These are phyloP conservation scores for Parazoanthus darwini DNA, from an alignment of 92 coral and sea anemone genomes.

Conservation along the genomic window DNA sequence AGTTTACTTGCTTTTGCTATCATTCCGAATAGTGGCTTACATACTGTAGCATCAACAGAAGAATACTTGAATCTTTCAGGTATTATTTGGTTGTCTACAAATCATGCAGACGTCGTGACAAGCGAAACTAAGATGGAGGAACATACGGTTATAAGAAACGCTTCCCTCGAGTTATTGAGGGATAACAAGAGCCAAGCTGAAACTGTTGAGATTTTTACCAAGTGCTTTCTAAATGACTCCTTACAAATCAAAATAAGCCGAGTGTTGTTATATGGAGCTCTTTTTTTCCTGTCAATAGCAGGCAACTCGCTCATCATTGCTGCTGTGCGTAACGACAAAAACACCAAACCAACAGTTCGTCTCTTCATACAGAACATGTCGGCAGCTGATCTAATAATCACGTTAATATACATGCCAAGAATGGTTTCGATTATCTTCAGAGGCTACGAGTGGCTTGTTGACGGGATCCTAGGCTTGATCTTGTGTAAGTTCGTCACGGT, in stretches of 20 bases:
- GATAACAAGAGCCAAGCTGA: not conserved
- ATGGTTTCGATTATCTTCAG: slow-evolving; percentile 1
- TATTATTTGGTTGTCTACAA: too few species aligned
- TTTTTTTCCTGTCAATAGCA: slow-evolving; percentile 8
- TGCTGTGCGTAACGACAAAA: slow-evolving; percentile 6
- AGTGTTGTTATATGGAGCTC: not conserved
- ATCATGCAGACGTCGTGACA: too few species aligned
- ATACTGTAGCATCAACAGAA: too few species aligned
- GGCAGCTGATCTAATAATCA: not conserved
- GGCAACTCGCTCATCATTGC: slow-evolving; percentile 10
- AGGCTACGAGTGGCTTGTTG: slow-evolving; percentile 22
- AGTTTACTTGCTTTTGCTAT: too few species aligned
- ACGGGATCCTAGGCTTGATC: not conserved
- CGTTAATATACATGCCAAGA: slow-evolving; percentile 16
- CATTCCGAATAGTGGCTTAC: too few species aligned
- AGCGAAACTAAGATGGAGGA: too few species aligned
- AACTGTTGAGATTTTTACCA: not conserved
- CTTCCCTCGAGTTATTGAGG: too few species aligned
- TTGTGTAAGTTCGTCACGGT: not conserved
- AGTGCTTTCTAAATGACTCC: not conserved
- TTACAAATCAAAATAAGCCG: not conserved
- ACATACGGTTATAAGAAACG: too few species aligned
- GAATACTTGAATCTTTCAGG: too few species aligned
- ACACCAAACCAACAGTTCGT: not conserved
- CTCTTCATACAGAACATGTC: slow-evolving; percentile 10